Evolutionary conservation across 2,113 vertebrate species (phyloP), one percentile per base, ranked within the genome.

Genomic region (Oncorhynchus kisutch): DNA sequence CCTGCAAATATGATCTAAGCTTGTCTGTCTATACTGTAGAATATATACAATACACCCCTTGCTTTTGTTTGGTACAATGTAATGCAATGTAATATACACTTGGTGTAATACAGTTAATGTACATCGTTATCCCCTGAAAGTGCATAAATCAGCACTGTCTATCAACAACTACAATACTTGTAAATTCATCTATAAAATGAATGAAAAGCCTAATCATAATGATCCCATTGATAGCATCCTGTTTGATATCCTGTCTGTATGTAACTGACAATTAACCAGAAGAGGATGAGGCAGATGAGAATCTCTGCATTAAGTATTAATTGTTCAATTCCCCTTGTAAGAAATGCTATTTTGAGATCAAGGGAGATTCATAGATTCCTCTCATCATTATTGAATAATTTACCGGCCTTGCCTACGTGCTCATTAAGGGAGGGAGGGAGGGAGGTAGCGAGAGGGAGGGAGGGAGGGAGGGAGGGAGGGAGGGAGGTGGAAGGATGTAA

Each of bases 341-440:
- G 81, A 80, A 85, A 80, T 78, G 81, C 88, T 90, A 91, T 91
- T 88, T 90, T 88, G 31, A 76, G 87, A 78, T 72, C 22, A 86
- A 83, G 67, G 59, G 34, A 70, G 49, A 57, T 76, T 81, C 69
- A 78, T 77, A 79, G 77, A 83, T 85, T 86, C 76, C 82, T 90
- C 81, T 87, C 82, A 78, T 80, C 82, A 81, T 90, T 87, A 88
- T 88, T 92, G 85, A 92, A 90, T 91, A 87, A 91, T 92, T 91
- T 88, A 90, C 84, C 87, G 81, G 68, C 75, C 73, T 81, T 83
- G 85, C 80, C 84, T 78, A 81, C 80, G 83, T 83, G 86, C 86
- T 92, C 84, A 90, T 91, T 91, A 90, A 83, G 51, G 51, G 51
- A 67, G 27, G 31, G 6, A n/a, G 22, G 16, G 2, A 11, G 48